Evolutionary conservation across 2,888 invertebrate species (phyloP).

Genomic region (Oxyteleia sp.): DNA sequence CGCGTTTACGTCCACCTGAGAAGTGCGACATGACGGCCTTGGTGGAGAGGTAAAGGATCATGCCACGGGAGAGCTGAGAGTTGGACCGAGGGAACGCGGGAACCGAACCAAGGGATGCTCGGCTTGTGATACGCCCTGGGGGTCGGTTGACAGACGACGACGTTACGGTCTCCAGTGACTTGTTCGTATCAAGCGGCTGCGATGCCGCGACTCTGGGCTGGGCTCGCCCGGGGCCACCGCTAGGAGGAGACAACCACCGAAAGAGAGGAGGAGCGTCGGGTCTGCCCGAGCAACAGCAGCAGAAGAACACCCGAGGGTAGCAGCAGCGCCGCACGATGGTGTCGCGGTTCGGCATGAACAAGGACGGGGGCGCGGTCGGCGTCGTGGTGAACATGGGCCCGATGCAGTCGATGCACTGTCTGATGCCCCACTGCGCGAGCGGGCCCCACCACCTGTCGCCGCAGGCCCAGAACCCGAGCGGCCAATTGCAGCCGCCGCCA

Average conservation of each 20-base stretch:
- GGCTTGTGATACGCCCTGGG: not conserved
- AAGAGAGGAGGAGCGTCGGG: too few species aligned
- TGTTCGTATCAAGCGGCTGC: too few species aligned
- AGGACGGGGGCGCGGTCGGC: constrained; percentile 84
- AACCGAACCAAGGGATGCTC: too few species aligned
- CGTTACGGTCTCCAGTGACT: not conserved
- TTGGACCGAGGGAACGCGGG: too few species aligned
- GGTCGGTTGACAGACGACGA: constrained; percentile 2
- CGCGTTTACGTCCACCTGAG: too few species aligned
- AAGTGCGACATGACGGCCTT: constrained; percentile 23
- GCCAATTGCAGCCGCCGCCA: constrained; percentile 67
- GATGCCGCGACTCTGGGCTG: too few species aligned
- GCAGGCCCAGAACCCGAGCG: constrained; percentile 82
- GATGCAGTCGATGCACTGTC: constrained; percentile 81
- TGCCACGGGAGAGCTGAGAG: too few species aligned
- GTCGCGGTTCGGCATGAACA: constrained; percentile 84
- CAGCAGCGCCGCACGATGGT: too few species aligned
- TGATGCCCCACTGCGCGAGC: constrained; percentile 80
- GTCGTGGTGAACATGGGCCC: constrained; percentile 84
- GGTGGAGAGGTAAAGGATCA: constrained; percentile 36
- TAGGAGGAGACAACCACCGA: too few species aligned
- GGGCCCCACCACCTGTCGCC: constrained; percentile 83
- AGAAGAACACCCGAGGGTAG: too few species aligned
- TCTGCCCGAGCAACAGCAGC: too few species aligned
- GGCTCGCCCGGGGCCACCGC: too few species aligned